Evolutionary conservation across 2,113 vertebrate species (phyloP), one percentile per base, ranked within the genome.

Genomic region (Petrocephalus zakoni): DNA sequence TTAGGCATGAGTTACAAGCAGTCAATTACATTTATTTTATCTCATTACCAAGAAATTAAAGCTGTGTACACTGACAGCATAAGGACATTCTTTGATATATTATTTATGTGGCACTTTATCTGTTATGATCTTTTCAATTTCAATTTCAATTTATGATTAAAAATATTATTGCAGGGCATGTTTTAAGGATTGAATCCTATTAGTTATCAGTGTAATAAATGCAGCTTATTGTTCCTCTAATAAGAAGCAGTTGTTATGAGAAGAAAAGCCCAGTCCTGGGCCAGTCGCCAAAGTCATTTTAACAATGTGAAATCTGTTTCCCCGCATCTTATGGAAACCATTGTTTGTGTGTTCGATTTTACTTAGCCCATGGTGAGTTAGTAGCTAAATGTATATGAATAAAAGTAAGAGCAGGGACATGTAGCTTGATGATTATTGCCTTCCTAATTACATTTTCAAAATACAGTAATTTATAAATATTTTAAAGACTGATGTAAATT

Each of bases 201-300:
- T 92, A 90, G 87, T 90, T 58, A 88, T 90, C 89, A 85, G 89
- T 75, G 89, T 89, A 37, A 91, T 90, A 92, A 94, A 93, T 94
- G 93, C 92, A 89, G 90, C 13, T 92, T 95, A 95, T 95, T 96
- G 95, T 96, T 92, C 90, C 91, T 64, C 84, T 42, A 88, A 95
- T 96, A 94, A 96, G 95, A 95, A 92, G 92, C 86, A 90, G 89
- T 94, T 95, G 93, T 95, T 90, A 90, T 88, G 88, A 95, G 94
- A 95, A 95, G 94, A 96, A 95, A 95, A 95, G 94, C 87, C 82
- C 92, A 93, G 94, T 96, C 95, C 95, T 95, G 91, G 91, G 92
- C 83, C 89, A 91, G 94, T 93, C 92, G 91, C 91, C 91, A 92
- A 90, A 94, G 94, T 94, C 92, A 95, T 96, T 95, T 94, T 90